phyloP scores from a whole-genome alignment of 2,888 invertebrate genomes.

The Hipparchia sbordonii region DNA sequence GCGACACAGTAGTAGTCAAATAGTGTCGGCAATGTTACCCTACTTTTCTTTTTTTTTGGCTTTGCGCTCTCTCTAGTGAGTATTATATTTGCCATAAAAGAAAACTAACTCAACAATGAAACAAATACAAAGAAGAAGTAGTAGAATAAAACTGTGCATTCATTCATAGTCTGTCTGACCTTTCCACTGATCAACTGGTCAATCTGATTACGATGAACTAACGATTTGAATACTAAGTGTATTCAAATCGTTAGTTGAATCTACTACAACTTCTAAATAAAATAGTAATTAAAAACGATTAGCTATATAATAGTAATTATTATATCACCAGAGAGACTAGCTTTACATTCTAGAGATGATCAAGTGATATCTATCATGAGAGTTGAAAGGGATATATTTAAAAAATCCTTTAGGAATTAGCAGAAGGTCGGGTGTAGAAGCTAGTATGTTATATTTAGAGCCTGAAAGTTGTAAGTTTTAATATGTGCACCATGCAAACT shows the following conservation, averaged over 20 bases:
- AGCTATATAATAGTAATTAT: no score
- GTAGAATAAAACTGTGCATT: no score
- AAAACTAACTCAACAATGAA: conserved; percentile 15
- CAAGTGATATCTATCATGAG: background rate
- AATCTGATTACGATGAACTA: no score
- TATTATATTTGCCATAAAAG: conserved; percentile 15
- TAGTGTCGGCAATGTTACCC: conserved; percentile 31
- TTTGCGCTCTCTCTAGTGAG: conserved; percentile 18
- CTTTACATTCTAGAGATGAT: no score
- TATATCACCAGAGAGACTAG: no score
- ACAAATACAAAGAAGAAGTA: background rate
- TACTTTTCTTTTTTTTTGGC: conserved; percentile 36
- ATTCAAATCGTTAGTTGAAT: no score
- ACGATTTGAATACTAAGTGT: no score
- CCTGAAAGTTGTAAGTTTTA: background rate
- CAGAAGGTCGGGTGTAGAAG: background rate
- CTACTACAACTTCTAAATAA: no score
- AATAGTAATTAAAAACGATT: no score
- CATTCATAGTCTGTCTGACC: background rate
- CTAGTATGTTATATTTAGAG: background rate
- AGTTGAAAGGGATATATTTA: background rate
- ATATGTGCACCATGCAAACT: conserved; percentile 2
- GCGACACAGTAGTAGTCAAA: conserved; percentile 30
- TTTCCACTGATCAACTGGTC: no score
- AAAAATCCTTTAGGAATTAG: no score